Evolutionary conservation across 2,797 vertebrate genomes (phyloP).

Genomic region (Pelochelys cantorii): DNA sequence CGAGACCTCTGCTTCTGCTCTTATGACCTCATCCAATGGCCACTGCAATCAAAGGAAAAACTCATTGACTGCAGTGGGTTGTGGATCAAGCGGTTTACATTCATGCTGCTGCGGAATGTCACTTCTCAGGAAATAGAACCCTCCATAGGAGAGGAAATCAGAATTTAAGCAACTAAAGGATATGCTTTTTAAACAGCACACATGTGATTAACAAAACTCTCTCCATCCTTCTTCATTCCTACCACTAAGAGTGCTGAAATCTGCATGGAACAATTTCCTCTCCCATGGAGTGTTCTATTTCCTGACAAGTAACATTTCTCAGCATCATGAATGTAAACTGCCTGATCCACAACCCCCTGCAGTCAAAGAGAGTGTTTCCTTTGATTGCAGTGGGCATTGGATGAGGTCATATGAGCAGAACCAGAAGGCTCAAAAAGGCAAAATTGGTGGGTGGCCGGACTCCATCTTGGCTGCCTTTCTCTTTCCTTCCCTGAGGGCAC

Average conservation of each 20-base stretch:
- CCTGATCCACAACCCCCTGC: background rate
- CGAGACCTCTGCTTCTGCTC: background rate
- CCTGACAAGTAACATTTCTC: background rate
- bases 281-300: background rate
- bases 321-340: accelerated
- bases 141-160: background rate
- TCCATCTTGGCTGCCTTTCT: too few relatives aligned
- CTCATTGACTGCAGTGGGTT: accelerated
- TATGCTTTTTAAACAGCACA: too few relatives aligned
- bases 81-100: accelerated
- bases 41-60: background rate
- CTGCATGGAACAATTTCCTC: background rate
- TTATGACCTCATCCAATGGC: accelerated
- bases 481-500: too few relatives aligned
- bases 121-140: background rate
- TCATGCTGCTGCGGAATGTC: background rate
- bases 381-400: background rate
- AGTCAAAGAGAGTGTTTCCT: background rate
- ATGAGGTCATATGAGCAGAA: accelerated
- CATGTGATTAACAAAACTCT: too few relatives aligned
- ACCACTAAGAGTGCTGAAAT: too few relatives aligned
- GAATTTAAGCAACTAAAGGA: too few relatives aligned
- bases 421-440: background rate
- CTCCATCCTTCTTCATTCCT: too few relatives aligned
- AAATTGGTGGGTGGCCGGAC: background rate